phyloP scores from a whole-genome alignment of 2,797 vertebrate genomes.

The Merluccius polli region DNA sequence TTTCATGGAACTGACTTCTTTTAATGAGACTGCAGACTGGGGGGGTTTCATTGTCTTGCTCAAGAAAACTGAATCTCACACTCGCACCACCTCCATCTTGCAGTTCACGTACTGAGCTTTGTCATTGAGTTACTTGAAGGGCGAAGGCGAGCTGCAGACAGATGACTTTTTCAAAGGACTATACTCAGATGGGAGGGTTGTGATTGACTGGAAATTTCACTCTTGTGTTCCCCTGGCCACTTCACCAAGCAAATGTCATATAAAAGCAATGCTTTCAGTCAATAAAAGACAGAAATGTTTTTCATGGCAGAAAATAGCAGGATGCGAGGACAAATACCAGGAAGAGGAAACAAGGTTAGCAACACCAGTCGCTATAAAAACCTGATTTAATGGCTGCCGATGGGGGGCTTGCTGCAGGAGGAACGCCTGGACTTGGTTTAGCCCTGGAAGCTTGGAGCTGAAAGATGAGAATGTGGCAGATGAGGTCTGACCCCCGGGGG shows the following conservation, averaged over 20 bases:
- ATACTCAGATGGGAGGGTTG: neutral
- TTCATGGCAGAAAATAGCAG: neutral
- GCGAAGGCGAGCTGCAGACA: neutral
- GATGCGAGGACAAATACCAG: neutral
- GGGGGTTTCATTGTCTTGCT: no score
- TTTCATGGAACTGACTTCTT: no score
- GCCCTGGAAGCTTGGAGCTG: conserved; percentile 8
- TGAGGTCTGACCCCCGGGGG: conserved; percentile 4
- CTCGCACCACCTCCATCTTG: no score
- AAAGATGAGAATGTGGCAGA: conserved; percentile 23
- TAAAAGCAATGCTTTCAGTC: neutral
- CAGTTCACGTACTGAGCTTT: no score
- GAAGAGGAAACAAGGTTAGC: conserved; percentile 8
- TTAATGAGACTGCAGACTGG: no score
- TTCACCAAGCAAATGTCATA: neutral
- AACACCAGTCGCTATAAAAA: conserved; percentile 7
- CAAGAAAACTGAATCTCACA: no score
- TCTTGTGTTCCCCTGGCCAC: neutral
- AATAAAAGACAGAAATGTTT: neutral
- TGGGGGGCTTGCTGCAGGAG: neutral
- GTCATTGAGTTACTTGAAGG: neutral
- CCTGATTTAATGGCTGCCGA: conserved; percentile 4
- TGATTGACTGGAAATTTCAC: neutral
- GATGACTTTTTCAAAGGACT: no score
- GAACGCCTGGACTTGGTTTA: conserved; percentile 2